Evolutionary conservation across 2,113 vertebrate genomes (phyloP), one percentile per base, ranked within the genome.

Genomic region (Dendropsophus ebraccatus): DNA sequence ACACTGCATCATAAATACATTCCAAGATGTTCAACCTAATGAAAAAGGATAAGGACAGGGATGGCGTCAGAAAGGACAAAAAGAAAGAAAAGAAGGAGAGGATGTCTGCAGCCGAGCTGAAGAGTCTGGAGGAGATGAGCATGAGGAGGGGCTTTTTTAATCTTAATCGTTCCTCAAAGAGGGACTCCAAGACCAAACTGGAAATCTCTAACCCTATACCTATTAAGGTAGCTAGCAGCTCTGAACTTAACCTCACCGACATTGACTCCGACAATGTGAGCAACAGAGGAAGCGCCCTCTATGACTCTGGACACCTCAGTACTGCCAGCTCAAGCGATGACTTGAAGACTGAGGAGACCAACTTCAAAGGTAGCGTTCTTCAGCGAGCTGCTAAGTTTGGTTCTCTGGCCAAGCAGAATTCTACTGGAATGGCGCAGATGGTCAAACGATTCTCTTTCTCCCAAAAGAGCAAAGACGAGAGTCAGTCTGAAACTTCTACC

Each of bases 191-290:
- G 92, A 89, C 89, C 1, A 97, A 95, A 84, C 85, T 98, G 92
- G 97, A 99, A 91, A 99, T 99, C 89, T 99, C 97, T 70, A 95
- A 94, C 91, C 97, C 98, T 37, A 99, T 98, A 77, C 97, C 97
- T 56, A 97, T 99, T 89, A 98, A 97, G 89, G 96, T 98, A 86
- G 95, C 96, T 28, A 96, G 94, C 1, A 95, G 93, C 92, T 93
- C 92, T 0, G 97, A 99, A 90, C 93, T 98, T 85, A 95, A 91
- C 83, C 93, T 98, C 79, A 96, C 95, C 0, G 94, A 96, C 81
- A 90, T 96, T 0, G 95, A 96, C 82, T 92, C 93, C 0, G 96
- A 97, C 88, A 90, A 21, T n/a, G 37, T 87, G 67, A 94, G 92
- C 86, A 94, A 95, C 89, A 92, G 96, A 11, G 96, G 92, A 82